Conservation (phyloP, 2,797 vertebrate genomes). For the Gadopsis marmoratus region DNA sequence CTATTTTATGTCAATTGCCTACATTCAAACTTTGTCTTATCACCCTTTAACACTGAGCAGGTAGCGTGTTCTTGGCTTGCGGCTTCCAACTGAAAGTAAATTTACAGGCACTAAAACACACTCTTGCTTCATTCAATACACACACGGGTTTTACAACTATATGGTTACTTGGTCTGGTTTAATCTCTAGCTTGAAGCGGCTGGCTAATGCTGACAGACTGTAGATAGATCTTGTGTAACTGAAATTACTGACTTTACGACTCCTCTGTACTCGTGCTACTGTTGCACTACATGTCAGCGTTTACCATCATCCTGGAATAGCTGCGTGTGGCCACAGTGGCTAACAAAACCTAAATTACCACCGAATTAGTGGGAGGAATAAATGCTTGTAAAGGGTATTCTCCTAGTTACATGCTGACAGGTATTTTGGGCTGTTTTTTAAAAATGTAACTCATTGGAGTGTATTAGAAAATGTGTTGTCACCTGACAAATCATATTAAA, state of each 20-base stretch:
- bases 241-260: neutral
- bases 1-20: too few species aligned
- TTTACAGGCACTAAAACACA: neutral
- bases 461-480: conserved; percentile 6
- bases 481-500: conserved; percentile 13
- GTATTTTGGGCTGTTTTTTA: neutral
- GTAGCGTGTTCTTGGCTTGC: neutral
- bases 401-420: neutral
- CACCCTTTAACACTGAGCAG: neutral
- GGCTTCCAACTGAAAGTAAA: neutral
- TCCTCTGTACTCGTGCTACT: neutral
- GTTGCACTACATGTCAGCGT: neutral
- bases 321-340: neutral
- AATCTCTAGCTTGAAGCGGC: neutral
- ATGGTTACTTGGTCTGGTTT: neutral
- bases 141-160: neutral
- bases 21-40: too few species aligned
- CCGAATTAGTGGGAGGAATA: neutral
- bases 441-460: neutral
- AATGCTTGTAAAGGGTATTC: neutral
- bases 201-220: neutral
- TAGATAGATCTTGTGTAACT: neutral
- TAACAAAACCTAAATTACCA: neutral
- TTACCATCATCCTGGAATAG: neutral
- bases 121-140: neutral